Evolutionary conservation across 2,797 vertebrate species (phyloP), one percentile per base, ranked within the genome.

Genomic region (Enteromius mattozi): DNA sequence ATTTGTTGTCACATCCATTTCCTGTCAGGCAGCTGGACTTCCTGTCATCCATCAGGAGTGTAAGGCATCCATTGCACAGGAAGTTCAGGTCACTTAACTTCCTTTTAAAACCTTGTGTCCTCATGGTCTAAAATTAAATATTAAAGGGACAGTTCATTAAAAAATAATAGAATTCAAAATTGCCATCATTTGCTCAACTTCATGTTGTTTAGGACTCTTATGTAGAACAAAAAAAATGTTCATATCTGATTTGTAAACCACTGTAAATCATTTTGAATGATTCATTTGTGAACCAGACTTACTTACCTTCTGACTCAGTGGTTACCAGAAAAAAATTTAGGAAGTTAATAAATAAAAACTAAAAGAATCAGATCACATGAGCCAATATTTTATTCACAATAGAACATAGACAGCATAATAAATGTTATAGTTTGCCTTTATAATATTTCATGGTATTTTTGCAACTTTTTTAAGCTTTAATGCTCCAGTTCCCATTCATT

Each of bases 1-100:
- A 17, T 91, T 89, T 92, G 90, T 93, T 93, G 77, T 81, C 61
- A 90, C 91, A 85, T 87, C 90, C 56, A 27, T 92, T 94, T 94
- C 93, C 93, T 92, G 75, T 88, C 84, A 84, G 89, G 87, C 87
- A 87, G 87, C 90, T 87, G 91, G 85, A 78, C 83, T 84, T 87
- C 89, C 87, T 87, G 42, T 87, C 70, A 42, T 77, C 72, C 47
- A 56, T 86, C 79, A 66, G 71, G 17, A 19, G 42, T 72, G 80
- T 65, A 19, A 21, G 35, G 51, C 72, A 54, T 81, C 27, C 71
- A 42, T 49, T 79, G 66, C 59, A 59, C 76, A 85, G 86, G 69
- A 84, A 75, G 80, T 17, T 82, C 49, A 69, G 69, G 69, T 87
- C 81, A 83, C 33, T 51, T 76, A 68, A 85, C 69, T 72, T 88